A percentile compares a stretch with the other conserved stretches of the same genome.
Evolutionary conservation across 2,113 vertebrate genomes (phyloP).

Genomic region (Chloroceryle aenea): DNA sequence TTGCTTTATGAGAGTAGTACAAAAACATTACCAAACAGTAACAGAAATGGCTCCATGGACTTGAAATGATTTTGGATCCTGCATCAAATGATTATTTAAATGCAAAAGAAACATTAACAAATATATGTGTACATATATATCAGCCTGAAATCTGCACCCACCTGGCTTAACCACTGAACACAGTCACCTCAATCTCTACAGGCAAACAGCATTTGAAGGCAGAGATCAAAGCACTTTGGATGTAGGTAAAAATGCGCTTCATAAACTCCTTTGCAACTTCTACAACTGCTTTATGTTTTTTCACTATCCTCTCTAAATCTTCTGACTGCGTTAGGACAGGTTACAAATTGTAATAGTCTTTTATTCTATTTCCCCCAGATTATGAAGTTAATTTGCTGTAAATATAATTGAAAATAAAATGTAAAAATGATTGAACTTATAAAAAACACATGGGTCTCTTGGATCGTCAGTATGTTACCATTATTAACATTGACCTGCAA

Average conservation of each 20-base stretch:
- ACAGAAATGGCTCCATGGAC: neutral
- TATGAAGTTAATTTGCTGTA: neutral
- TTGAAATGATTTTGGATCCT: neutral
- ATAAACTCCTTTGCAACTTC: neutral
- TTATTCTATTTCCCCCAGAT: neutral
- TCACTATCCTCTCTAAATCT: neutral
- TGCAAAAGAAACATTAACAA: neutral
- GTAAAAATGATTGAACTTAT: neutral
- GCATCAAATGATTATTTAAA: neutral
- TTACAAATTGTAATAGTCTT: neutral
- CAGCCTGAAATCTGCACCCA: neutral
- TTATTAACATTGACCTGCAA: neutral
- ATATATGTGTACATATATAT: neutral
- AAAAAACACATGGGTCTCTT: neutral
- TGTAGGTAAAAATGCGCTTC: neutral
- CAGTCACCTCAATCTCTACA: accelerated
- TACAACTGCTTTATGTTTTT: neutral
- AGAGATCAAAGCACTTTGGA: neutral
- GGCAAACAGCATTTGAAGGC: neutral
- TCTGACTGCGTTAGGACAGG: neutral
- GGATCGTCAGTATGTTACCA: accelerated
- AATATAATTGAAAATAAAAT: neutral
- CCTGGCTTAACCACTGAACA: neutral
- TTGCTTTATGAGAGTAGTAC: neutral
- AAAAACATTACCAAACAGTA: neutral